phyloP scores from a whole-genome alignment of 2,888 invertebrate genomes.

The Bruchidius siliquastri region DNA sequence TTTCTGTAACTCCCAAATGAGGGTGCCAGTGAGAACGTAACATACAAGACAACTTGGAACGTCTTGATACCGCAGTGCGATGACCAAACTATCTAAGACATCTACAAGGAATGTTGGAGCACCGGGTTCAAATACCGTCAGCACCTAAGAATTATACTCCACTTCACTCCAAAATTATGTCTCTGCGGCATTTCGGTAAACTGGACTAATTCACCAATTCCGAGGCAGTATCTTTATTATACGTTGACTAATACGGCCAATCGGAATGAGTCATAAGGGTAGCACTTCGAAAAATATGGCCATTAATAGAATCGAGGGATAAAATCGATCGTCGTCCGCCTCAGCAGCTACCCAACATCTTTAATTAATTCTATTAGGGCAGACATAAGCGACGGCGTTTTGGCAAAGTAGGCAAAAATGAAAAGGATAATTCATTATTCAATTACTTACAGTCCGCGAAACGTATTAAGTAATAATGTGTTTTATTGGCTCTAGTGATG shows the following conservation, averaged over 20 bases:
- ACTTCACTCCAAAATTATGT: too few relatives aligned
- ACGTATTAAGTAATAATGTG: not conserved
- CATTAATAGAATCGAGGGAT: slow-evolving; percentile 29
- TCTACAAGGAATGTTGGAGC: too few relatives aligned
- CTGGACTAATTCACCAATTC: not conserved
- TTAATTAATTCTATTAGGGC: slow-evolving; percentile 22
- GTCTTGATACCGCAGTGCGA: too few relatives aligned
- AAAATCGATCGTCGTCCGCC: slow-evolving; percentile 25
- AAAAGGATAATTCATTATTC: not conserved
- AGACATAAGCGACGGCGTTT: slow-evolving; percentile 5
- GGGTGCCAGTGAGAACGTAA: too few relatives aligned
- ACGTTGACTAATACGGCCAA: slow-evolving; percentile 17
- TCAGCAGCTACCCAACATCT: slow-evolving; percentile 21
- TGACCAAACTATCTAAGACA: too few relatives aligned
- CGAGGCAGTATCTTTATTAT: not conserved
- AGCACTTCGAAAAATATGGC: slow-evolving; percentile 19
- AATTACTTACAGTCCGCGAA: not conserved
- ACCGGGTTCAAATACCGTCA: too few relatives aligned
- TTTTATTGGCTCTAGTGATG: not conserved
- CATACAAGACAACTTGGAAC: too few relatives aligned
- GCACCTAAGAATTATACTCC: too few relatives aligned
- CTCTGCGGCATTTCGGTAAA: too few relatives aligned
- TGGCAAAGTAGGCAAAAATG: not conserved
- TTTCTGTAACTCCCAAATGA: too few relatives aligned
- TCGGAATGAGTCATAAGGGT: slow-evolving; percentile 21